These are phyloP conservation scores for Remorina albescens DNA, from an alignment of 2,797 vertebrate genomes.

Conservation along the genomic window DNA sequence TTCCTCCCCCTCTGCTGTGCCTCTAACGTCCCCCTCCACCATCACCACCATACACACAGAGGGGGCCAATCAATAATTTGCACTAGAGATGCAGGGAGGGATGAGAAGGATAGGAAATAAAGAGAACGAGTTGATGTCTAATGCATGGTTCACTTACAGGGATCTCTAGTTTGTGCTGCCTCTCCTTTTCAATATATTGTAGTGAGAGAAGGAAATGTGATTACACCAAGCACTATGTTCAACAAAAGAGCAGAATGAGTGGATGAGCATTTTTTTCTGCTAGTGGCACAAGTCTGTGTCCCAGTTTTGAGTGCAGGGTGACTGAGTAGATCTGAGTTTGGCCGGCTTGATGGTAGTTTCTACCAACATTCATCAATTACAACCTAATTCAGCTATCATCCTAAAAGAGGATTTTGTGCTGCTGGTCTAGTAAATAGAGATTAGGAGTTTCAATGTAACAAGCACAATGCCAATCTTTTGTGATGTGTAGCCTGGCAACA, in stretches of 20 bases:
- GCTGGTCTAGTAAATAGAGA: slow-evolving; percentile 50
- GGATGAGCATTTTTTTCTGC: slow-evolving; percentile 41
- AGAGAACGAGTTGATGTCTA: slow-evolving; percentile 44
- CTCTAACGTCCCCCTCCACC: slow-evolving; percentile 21
- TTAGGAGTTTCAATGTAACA: slow-evolving; percentile 23
- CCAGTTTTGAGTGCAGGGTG: slow-evolving; percentile 61
- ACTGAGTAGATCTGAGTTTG: slow-evolving; percentile 45
- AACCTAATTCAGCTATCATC: slow-evolving; percentile 50
- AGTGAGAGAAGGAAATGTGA: slow-evolving; percentile 50
- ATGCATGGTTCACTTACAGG: slow-evolving; percentile 37
- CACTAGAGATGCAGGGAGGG: slow-evolving; percentile 17
- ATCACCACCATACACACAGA: neutral
- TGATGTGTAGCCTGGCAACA: slow-evolving; percentile 55
- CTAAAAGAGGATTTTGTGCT: slow-evolving; percentile 51
- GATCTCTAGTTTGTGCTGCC: slow-evolving; percentile 41
- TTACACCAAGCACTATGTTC: slow-evolving; percentile 39
- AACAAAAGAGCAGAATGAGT: slow-evolving; percentile 47
- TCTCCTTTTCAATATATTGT: slow-evolving; percentile 48
- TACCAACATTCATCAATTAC: slow-evolving; percentile 38
- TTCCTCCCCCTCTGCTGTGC: slow-evolving; percentile 56
- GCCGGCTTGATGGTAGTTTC: slow-evolving; percentile 40
- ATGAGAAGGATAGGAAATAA: slow-evolving; percentile 53
- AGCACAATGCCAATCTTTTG: slow-evolving; percentile 37
- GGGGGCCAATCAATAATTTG: slow-evolving; percentile 71
- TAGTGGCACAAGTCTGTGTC: slow-evolving; percentile 54